Evolutionary conservation across 2,888 invertebrate species (phyloP).

Genomic region (Elmis aenea): DNA sequence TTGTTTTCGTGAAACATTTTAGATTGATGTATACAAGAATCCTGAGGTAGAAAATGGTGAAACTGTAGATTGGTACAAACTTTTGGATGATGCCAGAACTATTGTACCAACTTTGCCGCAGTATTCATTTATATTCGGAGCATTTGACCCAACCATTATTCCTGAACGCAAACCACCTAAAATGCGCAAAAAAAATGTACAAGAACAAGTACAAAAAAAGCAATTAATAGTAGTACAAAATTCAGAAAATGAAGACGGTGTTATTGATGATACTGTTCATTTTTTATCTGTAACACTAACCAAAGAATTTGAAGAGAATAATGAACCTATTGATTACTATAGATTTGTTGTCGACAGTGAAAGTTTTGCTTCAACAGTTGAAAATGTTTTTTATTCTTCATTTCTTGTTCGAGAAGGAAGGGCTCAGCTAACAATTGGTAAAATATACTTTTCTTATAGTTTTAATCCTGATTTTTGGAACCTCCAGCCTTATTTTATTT

Average conservation of each 20-base stretch:
- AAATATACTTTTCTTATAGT: constrained; percentile 20
- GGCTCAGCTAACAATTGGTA: constrained; percentile 50
- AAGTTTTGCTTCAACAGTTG: constrained; percentile 56
- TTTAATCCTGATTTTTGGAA: too few species aligned
- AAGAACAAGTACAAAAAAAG: constrained; percentile 37
- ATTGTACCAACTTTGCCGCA: constrained; percentile 39
- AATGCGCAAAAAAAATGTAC: constrained; percentile 29
- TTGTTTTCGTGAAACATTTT: background rate
- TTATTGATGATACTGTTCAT: constrained; percentile 53
- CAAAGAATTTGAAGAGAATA: constrained; percentile 43
- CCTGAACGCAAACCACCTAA: constrained; percentile 38
- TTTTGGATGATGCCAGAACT: constrained; percentile 32
- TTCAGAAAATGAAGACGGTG: constrained; percentile 52
- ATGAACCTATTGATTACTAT: constrained; percentile 54
- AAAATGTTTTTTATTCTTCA: constrained; percentile 62
- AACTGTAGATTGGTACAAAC: constrained; percentile 41
- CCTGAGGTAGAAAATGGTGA: constrained; percentile 34
- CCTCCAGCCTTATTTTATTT: too few species aligned
- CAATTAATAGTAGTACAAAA: constrained; percentile 51
- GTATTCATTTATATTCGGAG: constrained; percentile 47
- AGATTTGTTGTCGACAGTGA: constrained; percentile 55
- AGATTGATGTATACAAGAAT: constrained; percentile 5
- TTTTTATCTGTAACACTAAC: constrained; percentile 49
- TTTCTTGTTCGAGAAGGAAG: constrained; percentile 57
- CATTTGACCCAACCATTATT: constrained; percentile 42